Percentiles rank a stretch among this genome's conserved stretches.
Evolutionary conservation across 1,140 invertebrate species (phyloP).

Genomic region (Meteorus sp.): DNA sequence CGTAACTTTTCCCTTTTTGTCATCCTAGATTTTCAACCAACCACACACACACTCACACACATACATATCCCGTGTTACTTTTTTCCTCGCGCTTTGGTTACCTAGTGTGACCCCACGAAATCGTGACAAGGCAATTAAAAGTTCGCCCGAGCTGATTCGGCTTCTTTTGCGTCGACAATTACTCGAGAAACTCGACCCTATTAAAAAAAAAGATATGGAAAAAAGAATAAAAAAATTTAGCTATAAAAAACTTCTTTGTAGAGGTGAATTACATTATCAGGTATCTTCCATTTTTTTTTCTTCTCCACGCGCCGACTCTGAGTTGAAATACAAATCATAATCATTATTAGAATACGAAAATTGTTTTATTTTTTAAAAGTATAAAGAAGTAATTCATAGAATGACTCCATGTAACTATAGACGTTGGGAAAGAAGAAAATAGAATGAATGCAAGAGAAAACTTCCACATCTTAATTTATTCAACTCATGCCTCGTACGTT

Average conservation of each 20-base stretch:
- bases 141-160: slow-evolving; percentile 12
- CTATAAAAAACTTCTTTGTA: too few relatives aligned
- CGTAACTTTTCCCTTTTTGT: slow-evolving; percentile 12
- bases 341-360: too few relatives aligned
- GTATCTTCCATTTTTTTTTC: too few relatives aligned
- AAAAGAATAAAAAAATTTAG: too few relatives aligned
- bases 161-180: slow-evolving; percentile 12
- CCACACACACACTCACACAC: background rate
- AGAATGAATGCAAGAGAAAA: slow-evolving; percentile 19
- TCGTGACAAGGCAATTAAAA: slow-evolving; percentile 25
- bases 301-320: too few relatives aligned
- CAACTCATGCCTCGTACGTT: slow-evolving; percentile 15
- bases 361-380: too few relatives aligned
- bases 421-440: too few relatives aligned
- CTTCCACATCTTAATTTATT: slow-evolving; percentile 25
- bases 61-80: background rate
- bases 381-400: background rate
- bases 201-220: background rate
- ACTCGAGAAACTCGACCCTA: background rate
- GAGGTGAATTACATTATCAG: too few relatives aligned
- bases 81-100: too few relatives aligned
- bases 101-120: background rate
- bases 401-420: too few relatives aligned
- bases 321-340: too few relatives aligned
- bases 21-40: background rate